Base-by-base conservation (phyloP, 2,113 vertebrate species). In the Brachionichthys hirsutus region DNA sequence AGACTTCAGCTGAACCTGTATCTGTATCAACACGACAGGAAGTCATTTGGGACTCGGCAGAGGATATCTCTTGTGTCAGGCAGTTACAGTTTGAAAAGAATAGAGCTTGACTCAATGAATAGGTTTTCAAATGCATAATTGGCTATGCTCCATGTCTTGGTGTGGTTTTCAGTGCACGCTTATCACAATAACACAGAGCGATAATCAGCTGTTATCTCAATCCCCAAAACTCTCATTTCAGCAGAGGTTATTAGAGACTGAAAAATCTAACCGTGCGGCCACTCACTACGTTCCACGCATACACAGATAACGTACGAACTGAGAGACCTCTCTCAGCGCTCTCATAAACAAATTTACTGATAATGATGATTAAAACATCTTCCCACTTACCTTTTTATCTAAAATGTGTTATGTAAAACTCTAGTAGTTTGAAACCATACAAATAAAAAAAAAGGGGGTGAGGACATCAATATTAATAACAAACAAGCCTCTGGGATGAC, bases 171-270 rank as follows among this genome's bases (percentile, higher is more conserved):
- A 78, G 74, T 80, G 73, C 77, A 13, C 15, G 75, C 80, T 87
- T 86, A 86, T 86, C 85, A 80, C 75, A 80, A 77, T 80, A 73
- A 77, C 67, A 53, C 82, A 89, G 77, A 73, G 58, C 65, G 86
- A 87, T 88, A 77, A 86, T 87, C 78, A 12, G 62, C 67, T 78
- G 78, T 82, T 87, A 88, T 89, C 86, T 75, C 82, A 79, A 82
- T 78, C 77, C 69, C 74, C 78, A 79, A 86, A 87, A 83, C 70
- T 79, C 73, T 83, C 67, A 79, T 84, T 89, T 84, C 78, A 80
- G 46, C 75, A 56, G 85, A 84, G 82, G 77, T 85, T 80, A 85
- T 87, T 83, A 81, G 67, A 75, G 77, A 84, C 73, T 64, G 70
- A 83, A 84, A 86, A 73, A 78, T 69, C 69, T 61, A 65, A 73